Conservation (phyloP, 1,140 invertebrate species). For the Scaptodrosophila lebanonensis region DNA sequence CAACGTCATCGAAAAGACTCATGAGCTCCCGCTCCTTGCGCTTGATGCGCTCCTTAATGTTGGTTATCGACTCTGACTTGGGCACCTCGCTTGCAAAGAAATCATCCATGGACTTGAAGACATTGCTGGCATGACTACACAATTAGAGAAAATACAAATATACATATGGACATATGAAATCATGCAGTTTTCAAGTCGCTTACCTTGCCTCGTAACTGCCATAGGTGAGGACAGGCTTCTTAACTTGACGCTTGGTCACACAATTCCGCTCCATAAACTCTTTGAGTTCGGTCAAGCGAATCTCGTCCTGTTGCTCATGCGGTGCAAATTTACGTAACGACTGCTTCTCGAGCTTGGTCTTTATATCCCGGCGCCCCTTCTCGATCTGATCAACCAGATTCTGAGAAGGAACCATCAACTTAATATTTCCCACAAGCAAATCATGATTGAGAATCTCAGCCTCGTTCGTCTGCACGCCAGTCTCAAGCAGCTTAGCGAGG, state of each 20-base stretch:
- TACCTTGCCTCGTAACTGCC: slow-evolving; percentile 10
- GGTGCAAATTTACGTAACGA: slow-evolving; percentile 42
- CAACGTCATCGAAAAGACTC: slow-evolving; percentile 56
- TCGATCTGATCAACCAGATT: slow-evolving; percentile 38
- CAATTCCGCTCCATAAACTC: slow-evolving; percentile 54
- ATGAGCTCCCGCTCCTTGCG: slow-evolving; percentile 62
- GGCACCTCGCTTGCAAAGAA: slow-evolving; percentile 51
- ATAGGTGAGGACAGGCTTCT: slow-evolving; percentile 27
- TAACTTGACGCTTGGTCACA: slow-evolving; percentile 44
- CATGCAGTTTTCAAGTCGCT: neutral
- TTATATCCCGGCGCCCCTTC: slow-evolving; percentile 17
- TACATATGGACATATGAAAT: no score
- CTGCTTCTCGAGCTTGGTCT: slow-evolving; percentile 12
- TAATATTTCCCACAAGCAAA: slow-evolving; percentile 48
- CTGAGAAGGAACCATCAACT: slow-evolving; percentile 40
- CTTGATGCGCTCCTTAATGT: slow-evolving; percentile 56
- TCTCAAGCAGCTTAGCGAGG: slow-evolving; percentile 26
- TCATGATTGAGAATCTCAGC: slow-evolving; percentile 54
- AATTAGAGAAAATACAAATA: neutral
- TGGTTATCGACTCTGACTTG: slow-evolving; percentile 54
- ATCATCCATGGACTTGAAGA: slow-evolving; percentile 66
- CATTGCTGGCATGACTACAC: slow-evolving; percentile 35
- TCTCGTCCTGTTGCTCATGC: slow-evolving; percentile 50
- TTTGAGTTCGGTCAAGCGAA: slow-evolving; percentile 56
- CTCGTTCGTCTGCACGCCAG: slow-evolving; percentile 63